Conservation (phyloP, 2,113 vertebrate genomes). For the Crypturellus undulatus region DNA sequence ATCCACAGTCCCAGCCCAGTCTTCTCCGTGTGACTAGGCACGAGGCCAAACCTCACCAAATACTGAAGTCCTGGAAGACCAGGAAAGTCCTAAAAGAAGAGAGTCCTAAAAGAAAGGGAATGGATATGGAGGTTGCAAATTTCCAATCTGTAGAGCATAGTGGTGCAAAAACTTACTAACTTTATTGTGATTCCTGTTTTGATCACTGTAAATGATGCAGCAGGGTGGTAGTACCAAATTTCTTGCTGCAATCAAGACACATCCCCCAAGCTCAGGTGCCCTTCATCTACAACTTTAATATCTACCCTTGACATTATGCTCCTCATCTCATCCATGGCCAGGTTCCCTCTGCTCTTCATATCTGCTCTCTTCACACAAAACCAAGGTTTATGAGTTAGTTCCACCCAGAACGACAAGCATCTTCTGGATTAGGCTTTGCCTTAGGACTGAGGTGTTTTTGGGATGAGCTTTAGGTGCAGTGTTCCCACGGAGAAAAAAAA, state of each 20-base stretch:
- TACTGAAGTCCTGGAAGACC: not conserved
- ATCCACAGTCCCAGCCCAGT: not conserved
- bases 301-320: not conserved
- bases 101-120: not conserved
- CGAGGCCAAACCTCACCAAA: not conserved
- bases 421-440: not conserved
- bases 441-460: not conserved
- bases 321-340: not conserved
- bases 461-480: not conserved
- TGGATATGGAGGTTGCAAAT: no score
- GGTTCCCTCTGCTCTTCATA: not conserved
- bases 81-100: not conserved
- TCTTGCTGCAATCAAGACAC: not conserved
- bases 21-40: rapidly evolving
- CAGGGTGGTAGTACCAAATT: not conserved
- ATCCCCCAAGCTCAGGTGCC: not conserved
- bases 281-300: not conserved
- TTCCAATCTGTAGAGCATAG: not conserved
- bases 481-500: not conserved
- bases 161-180: not conserved
- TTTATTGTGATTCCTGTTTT: not conserved
- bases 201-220: not conserved
- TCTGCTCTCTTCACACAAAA: not conserved
- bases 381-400: not conserved
- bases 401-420: not conserved